Evolutionary conservation across 2,888 invertebrate species (phyloP).

Genomic region (Anoplius nigerrimus): DNA sequence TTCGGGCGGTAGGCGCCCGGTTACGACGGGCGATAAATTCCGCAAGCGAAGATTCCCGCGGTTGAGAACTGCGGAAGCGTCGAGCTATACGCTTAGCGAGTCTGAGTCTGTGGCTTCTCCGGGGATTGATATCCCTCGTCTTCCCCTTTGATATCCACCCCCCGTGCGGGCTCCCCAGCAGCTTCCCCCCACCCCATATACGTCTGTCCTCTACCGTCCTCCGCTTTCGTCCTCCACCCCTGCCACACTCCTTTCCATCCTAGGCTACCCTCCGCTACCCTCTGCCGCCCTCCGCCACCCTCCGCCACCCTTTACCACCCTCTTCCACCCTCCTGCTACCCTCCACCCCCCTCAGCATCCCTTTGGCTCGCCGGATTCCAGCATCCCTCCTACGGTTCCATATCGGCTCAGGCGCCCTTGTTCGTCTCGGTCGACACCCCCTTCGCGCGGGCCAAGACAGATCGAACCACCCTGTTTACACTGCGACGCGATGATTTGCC

Average conservation of each 20-base stretch:
- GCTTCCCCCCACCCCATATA: conserved; percentile 33
- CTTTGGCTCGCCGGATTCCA: conserved; percentile 29
- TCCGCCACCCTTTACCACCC: too few species aligned
- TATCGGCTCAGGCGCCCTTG: conserved; percentile 28
- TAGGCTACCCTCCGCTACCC: too few species aligned
- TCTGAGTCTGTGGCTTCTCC: conserved; percentile 60
- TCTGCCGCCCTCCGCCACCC: too few species aligned
- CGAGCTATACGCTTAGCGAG: conserved; percentile 33
- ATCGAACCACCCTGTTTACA: conserved; percentile 70
- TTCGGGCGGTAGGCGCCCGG: neutral
- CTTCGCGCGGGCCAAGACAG: conserved; percentile 60
- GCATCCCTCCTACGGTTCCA: conserved; percentile 12
- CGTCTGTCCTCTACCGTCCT: too few species aligned
- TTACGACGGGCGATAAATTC: conserved; percentile 67
- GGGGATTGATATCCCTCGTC: conserved; percentile 72
- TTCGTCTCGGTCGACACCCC: conserved; percentile 40
- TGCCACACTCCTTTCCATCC: neutral
- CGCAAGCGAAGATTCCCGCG: conserved; percentile 67
- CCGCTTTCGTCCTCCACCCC: conserved; percentile 13
- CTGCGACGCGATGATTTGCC: conserved; percentile 67
- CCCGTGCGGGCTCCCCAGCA: conserved; percentile 35
- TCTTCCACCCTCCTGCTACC: conserved; percentile 29
- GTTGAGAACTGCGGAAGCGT: conserved; percentile 71
- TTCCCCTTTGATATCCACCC: conserved; percentile 72
- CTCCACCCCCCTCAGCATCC: conserved; percentile 6